Conservation (phyloP, 2,113 vertebrate species). For the Vidua macroura region DNA sequence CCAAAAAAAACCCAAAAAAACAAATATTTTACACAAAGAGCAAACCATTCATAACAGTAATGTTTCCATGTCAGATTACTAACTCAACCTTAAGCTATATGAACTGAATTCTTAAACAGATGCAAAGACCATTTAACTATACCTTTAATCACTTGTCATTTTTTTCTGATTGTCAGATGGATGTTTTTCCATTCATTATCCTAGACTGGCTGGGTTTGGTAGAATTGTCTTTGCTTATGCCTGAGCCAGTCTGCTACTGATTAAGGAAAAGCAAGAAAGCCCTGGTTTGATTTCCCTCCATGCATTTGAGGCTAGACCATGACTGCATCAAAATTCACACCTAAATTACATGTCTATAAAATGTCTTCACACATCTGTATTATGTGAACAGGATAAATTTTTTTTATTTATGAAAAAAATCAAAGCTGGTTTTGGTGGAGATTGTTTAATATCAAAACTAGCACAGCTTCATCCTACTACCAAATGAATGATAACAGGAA, state of each 20-base stretch:
- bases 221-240: not conserved
- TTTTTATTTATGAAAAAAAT: not conserved
- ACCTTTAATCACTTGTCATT: not conserved
- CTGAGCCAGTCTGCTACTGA: not conserved
- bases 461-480: not conserved
- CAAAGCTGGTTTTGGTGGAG: not conserved
- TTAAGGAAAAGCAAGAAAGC: not conserved
- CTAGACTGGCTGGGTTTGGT: not conserved
- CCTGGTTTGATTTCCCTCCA: not conserved
- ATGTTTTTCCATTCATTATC: not conserved
- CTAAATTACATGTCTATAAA: not conserved
- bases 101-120: not conserved
- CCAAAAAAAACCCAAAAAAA: too few relatives aligned
- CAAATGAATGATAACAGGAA: not conserved
- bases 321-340: not conserved
- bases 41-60: not conserved
- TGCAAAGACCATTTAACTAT: fast-evolving
- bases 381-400: not conserved
- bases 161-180: not conserved
- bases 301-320: not conserved
- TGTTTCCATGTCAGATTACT: not conserved
- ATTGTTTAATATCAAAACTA: not conserved
- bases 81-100: not conserved
- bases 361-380: not conserved
- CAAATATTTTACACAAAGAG: not conserved